Evolutionary conservation across 2,888 invertebrate species (phyloP).

Genomic region (Limnephilus auricula): DNA sequence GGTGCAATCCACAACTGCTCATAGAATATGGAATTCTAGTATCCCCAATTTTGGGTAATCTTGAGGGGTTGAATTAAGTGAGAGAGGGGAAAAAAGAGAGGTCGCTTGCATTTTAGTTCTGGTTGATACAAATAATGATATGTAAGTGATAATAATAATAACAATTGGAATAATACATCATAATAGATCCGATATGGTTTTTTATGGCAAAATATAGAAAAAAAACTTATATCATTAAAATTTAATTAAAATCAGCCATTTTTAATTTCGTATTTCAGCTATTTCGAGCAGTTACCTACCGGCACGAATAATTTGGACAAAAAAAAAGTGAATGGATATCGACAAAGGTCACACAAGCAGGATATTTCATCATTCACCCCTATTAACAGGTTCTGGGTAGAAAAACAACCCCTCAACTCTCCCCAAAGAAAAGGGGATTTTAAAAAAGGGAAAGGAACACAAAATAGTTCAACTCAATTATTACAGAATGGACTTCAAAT

Average conservation of each 20-base stretch:
- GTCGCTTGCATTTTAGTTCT: too few relatives aligned
- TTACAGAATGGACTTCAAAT: not conserved
- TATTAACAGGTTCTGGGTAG: not conserved
- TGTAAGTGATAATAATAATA: too few relatives aligned
- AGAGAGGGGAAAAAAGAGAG: too few relatives aligned
- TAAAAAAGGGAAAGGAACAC: not conserved
- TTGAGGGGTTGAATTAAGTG: not conserved
- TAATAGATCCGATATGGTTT: too few relatives aligned
- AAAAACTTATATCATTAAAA: too few relatives aligned
- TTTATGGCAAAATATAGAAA: too few relatives aligned
- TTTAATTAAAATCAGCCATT: too few relatives aligned
- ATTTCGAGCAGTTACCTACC: too few relatives aligned
- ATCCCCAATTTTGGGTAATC: not conserved
- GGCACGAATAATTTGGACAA: not conserved
- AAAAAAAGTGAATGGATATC: slow-evolving; percentile 54
- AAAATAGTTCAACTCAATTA: not conserved
- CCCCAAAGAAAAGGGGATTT: not conserved
- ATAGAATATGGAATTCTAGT: too few relatives aligned
- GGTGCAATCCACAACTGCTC: not conserved
- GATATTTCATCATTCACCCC: slow-evolving; percentile 1
- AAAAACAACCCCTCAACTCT: not conserved
- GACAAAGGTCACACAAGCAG: slow-evolving; percentile 46
- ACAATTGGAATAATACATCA: too few relatives aligned
- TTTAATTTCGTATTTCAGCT: too few relatives aligned
- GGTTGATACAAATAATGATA: too few relatives aligned